Evolutionary conservation across 2,888 invertebrate genomes (phyloP), one percentile per base, ranked within the genome.

Genomic region (Bimastos eiseni): DNA sequence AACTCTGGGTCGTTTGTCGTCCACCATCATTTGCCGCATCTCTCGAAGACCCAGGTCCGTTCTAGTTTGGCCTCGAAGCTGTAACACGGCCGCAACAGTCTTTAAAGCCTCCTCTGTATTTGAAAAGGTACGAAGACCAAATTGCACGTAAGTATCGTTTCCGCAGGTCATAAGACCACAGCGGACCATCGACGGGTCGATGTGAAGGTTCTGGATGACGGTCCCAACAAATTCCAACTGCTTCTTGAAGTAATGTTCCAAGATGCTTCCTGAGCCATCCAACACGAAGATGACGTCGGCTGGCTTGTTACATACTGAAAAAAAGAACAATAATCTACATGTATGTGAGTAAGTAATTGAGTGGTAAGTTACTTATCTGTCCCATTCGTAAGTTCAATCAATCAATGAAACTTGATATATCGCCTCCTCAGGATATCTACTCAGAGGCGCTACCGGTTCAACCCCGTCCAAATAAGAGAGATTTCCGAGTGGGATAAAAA

Each of bases 181-280:
- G 21, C 91, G 90, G 38, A 90, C 91, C 21, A 44, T 37, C 44
- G 89, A 36, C 24, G 55, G 86, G 4, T 89, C 89, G 44, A 92
- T 89, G 34, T 90, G 90, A 38, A 92, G 91, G 36, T 88, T 55
- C 70, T 89, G 92, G 70, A 94, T 92, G 30, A 94, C 92, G 83
- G 93, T 93, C 5, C 92, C 91, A 30, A 93, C 93, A 90, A 94
- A 94, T 30, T 91, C 89, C 17, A 93, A 92, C 89, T 93, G 93
- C 37, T 93, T 93, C 89, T 92, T 91, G 91, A 93, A 94, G 91
- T 94, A 93, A 4, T 93, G 92, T 6, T 92, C 90, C 93, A 93
- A 94, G 91, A 94, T 93, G 83, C 94, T 94, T 90, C 92, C 93
- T 13, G 94, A 94, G 30, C 91, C 90, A 17, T 70, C 70, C 70